These are phyloP conservation scores for Tetramorium parvispinum DNA, from an alignment of 1,140 invertebrate species.

Conservation along the genomic window DNA sequence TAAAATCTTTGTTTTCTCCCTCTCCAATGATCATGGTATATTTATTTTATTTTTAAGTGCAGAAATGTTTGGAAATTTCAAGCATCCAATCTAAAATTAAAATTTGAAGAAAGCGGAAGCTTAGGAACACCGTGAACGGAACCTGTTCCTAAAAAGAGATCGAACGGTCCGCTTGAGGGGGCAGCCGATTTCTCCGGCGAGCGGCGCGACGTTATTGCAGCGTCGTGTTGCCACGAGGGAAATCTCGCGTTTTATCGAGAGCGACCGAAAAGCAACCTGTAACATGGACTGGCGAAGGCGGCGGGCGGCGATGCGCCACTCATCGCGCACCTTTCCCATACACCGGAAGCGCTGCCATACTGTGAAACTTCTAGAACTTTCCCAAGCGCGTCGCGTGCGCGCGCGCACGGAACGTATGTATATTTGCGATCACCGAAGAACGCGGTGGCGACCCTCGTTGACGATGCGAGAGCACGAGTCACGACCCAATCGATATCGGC, in stretches of 20 bases:
- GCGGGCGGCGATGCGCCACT: slow-evolving; percentile 48
- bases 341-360: slow-evolving; percentile 77
- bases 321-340: slow-evolving; percentile 78
- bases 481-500: slow-evolving; percentile 22
- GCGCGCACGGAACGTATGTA: too few relatives aligned
- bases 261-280: slow-evolving; percentile 70
- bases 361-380: slow-evolving; percentile 82
- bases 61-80: too few relatives aligned
- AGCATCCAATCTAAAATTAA: too few relatives aligned
- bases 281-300: slow-evolving; percentile 73
- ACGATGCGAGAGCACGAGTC: neutral
- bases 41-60: too few relatives aligned
- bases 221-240: slow-evolving; percentile 24
- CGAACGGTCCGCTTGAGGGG: neutral
- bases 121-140: slow-evolving; percentile 13
- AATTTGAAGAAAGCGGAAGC: slow-evolving; percentile 5
- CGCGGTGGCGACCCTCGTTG: neutral
- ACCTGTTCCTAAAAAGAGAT: slow-evolving; percentile 43
- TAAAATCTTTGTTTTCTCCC: too few relatives aligned
- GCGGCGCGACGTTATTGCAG: neutral
- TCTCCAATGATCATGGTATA: too few relatives aligned
- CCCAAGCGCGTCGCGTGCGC: slow-evolving; percentile 18
- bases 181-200: slow-evolving; percentile 46
- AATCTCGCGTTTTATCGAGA: slow-evolving; percentile 17
- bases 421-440: too few relatives aligned